Percentiles rank a stretch among this genome's conserved stretches.
phyloP scores from a whole-genome alignment of 2,888 invertebrate genomes.

The Halictus ligatus region DNA sequence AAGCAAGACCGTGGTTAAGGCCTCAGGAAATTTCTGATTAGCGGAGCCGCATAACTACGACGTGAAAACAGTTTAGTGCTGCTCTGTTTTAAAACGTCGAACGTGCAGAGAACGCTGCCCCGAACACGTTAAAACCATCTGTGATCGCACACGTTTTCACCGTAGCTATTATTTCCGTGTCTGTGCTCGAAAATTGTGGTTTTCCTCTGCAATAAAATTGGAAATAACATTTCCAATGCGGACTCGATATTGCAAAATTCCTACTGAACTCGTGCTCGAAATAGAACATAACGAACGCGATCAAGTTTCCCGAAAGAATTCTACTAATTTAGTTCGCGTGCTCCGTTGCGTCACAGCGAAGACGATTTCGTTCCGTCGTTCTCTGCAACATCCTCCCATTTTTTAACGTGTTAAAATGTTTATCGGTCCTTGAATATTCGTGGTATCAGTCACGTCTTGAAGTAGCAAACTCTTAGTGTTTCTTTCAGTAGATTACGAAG shows the following conservation, averaged over 20 bases:
- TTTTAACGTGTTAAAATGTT: not conserved
- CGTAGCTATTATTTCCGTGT: conserved; percentile 25
- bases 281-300: not conserved
- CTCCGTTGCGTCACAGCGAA: not conserved
- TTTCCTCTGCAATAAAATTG: not conserved
- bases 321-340: not conserved
- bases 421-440: not conserved
- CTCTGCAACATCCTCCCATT: too few species aligned
- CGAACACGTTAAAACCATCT: conserved; percentile 30
- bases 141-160: conserved; percentile 11
- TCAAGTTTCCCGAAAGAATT: not conserved
- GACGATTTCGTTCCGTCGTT: too few species aligned
- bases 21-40: conserved; percentile 49
- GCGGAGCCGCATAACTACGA: conserved; percentile 17
- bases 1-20: conserved; percentile 10
- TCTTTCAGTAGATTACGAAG: not conserved
- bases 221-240: too few species aligned
- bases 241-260: too few species aligned
- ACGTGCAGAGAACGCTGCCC: conserved; percentile 20
- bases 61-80: conserved; percentile 9
- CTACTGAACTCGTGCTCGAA: not conserved
- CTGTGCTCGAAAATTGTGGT: conserved; percentile 8
- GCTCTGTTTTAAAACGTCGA: conserved; percentile 29
- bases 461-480: not conserved
- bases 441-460: not conserved